Percentiles rank a stretch among this genome's conserved stretches.
Conservation (phyloP, 2,888 invertebrate genomes). For the Cyclophora punctaria region DNA sequence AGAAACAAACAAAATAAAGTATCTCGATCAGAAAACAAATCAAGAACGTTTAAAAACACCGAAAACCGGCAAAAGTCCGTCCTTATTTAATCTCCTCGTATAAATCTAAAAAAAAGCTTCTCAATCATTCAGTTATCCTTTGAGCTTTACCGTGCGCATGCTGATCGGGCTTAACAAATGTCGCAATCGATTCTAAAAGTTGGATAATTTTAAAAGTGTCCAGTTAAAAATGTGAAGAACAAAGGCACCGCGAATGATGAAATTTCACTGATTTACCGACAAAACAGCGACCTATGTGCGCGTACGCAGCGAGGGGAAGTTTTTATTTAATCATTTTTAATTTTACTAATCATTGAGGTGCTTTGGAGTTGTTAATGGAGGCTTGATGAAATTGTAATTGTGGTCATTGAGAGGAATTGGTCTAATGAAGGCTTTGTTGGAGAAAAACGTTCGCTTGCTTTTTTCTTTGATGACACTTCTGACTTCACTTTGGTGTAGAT, state of each 20-base stretch:
- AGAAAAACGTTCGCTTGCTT: no score
- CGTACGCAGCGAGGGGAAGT: slow-evolving; percentile 40
- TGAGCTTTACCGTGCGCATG: slow-evolving; percentile 63
- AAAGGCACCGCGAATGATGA: slow-evolving; percentile 54
- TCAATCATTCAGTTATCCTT: slow-evolving; percentile 54
- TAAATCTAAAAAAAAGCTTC: slow-evolving; percentile 22
- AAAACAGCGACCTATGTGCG: slow-evolving; percentile 70
- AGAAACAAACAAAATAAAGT: slow-evolving; percentile 6
- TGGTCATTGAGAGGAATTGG: no score
- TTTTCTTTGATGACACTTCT: no score
- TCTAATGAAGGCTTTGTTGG: no score
- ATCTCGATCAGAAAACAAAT: slow-evolving; percentile 7
- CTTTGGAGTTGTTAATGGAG: no score
- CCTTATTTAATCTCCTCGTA: slow-evolving; percentile 1
- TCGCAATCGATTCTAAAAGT: slow-evolving; percentile 54
- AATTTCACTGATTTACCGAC: slow-evolving; percentile 66
- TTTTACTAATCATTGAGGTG: no score
- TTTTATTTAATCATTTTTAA: background rate
- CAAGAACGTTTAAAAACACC: background rate
- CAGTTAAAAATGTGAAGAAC: slow-evolving; percentile 49
- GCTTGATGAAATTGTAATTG: no score
- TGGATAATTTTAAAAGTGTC: slow-evolving; percentile 60
- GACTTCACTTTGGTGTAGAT: no score
- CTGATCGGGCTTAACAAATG: slow-evolving; percentile 42
- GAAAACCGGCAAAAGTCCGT: background rate